Evolutionary conservation across 2,797 vertebrate species (phyloP), one percentile per base, ranked within the genome.

Genomic region (Danio kyathit): DNA sequence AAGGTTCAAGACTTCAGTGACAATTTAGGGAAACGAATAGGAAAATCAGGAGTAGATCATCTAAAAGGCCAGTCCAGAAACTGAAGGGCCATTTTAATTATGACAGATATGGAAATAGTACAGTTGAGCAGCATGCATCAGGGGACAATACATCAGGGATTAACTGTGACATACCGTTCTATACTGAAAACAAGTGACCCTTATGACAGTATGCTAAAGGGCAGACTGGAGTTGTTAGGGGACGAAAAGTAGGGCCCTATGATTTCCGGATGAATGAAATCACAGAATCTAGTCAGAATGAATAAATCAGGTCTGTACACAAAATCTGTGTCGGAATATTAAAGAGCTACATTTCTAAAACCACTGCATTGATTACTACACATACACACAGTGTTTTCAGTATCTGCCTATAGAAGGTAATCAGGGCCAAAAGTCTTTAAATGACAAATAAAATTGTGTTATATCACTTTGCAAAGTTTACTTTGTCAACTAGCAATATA

Each of bases 111-210:
- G 57, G 5, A 64, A 12, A 44, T 14, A 21, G 21, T 29, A 59
- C 38, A 46, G 76, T 64, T 44, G n/a, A 56, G 57, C 7, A 57
- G 77, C 64, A 79, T 46, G 71, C 67, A 57, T 52, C 14, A n/a
- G 60, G 29, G 21, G 17, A 9, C 41, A 51, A 48, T 19, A 65
- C 64, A 57, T 73, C 56, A 56, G 38, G 38, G 59, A 52, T 64
- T 41, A 59, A 38, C 40, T 66, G 21, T 78, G 43, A 77, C 63
- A 44, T 57, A 46, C 63, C 13, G 52, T 40, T 60, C 54, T 59
- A 78, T 54, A 77, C 7, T 10, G 16, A 46, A 67, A 56, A 57
- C 63, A 77, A 57, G 64, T 59, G 76, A 69, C 43, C 54, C 65
- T 8, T 49, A 67, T 13, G 52, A 69, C 9, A 59, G 43, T 16